Base-by-base conservation (phyloP, 1,140 invertebrate species). In the Ditylenchus dipsaci region DNA sequence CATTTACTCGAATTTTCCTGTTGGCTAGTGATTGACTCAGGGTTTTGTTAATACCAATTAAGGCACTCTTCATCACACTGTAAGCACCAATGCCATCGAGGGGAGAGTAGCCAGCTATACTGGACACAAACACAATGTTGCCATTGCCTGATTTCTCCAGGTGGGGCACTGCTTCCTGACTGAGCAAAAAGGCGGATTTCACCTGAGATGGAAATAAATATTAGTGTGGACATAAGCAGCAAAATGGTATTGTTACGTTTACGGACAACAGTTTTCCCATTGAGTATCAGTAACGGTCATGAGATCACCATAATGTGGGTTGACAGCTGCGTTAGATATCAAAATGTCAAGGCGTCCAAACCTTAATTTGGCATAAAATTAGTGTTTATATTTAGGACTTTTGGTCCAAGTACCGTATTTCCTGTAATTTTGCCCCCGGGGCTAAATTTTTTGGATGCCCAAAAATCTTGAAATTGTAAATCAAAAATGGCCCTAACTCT, bases 61-160 rank as follows among this genome's bases (percentile, higher is more conserved):
- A 84, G 21, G 93, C 88, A 8, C 93, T 95, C 86, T 97, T 97
- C 79, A 91, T 95, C 0, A 97, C 88, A 42, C 90, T 92, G 84
- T 97, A 97, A 5, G 90, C 87, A 26, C 92, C 92, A 62, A 97
- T 84, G 3, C 90, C 75, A 90, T 95, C 83, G 79, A 92, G 88
- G 23, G 92, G 90, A 69, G 89, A 87, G 84, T 90, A 92, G 21
- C 88, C 94, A 65, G 88, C 90, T 72, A 96, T 90, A 0, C 93
- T 95, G 21, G 92, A 90, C 17, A 85, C 81, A 63, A 86, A 79
- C 21, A 79, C 78, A 30, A 79, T 69, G 30, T 74, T 74, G 29
- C 73, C 79, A 9, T 75, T 68, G 23, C 69, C 81, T 5, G 89
- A 84, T 83, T 91, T 87, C 69, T 88, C 86, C 49, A 97, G 84